Base-by-base conservation (phyloP, 2,888 invertebrate species). In the Sesia apiformis region DNA sequence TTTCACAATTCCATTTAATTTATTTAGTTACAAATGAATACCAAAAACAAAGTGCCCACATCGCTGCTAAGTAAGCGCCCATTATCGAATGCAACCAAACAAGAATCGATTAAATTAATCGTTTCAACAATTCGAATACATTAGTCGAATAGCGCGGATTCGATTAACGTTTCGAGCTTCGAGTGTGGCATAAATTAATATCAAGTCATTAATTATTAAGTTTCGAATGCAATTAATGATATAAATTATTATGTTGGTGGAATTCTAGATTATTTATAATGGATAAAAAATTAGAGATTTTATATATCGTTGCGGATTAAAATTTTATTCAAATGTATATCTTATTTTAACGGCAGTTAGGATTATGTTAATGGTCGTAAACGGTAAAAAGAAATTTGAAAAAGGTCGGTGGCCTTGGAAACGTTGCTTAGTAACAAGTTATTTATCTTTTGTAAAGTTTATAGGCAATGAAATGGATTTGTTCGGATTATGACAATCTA, bases 141-240 rank as follows among this genome's bases (percentile, higher is more conserved):
- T 65, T 67, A 64, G 58, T 58, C 55, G 55, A 56, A 57, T 52
- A 56, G 56, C 41, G 52, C 40, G 0, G 50, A 51, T 41, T 54
- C 56, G 56, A 58, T 60, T 60, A 62, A 58, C 62, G 54, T 56
- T 58, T 55, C 57, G 58, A 60, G 56, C 56, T 59, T 59, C 53
- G 59, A 61, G 55, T 57, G 56, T 56, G 58, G 64, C 63, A 65
- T 70, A 66, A 67, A 71, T 69, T 62, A 65, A 68, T 63, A 58
- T 8, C 52, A 7, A 56, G 63, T 62, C 56, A 69, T 72, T 69
- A 58, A 70, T 68, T 67, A 66, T 62, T 60, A 56, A 58, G 60
- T 64, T 67, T 67, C 62, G 55, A 66, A 63, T 63, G 64, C 69
- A 65, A 72, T 77, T 75, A 74, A 76, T 70, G 69, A 66, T 55